Base-by-base conservation (phyloP, 2,888 invertebrate genomes). In the Drosophila parthenogenetica region DNA sequence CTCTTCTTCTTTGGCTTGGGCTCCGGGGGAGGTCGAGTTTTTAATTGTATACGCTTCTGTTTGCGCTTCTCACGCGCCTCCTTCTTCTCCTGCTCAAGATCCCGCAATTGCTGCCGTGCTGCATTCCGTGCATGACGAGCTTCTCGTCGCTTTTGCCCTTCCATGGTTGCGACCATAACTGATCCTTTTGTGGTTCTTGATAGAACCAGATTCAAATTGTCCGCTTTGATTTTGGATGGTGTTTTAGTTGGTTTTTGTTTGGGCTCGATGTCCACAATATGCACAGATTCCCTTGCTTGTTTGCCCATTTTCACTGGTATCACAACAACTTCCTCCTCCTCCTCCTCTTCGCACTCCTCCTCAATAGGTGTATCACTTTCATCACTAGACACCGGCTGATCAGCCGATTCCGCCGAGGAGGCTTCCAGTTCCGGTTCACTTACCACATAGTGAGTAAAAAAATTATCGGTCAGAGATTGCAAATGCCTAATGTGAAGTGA, bases 401-500 rank as follows among this genome's bases (percentile, higher is more conserved):
- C 13, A 0, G 53, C 54, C 0, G 77, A 68, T n/a, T 75, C 75
- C 0, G 70, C 79, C 0, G 79, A 78, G 1, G 69, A 69, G 0
- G 71, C 58, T 10, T 82, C 77, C 4, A 83, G 61, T 2, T 82
- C 81, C 0, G 73, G 46, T 4, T 80, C 82, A 42, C 69, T 73
- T 0, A 71, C 57, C 16, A 72, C 48, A 3, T 69, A 64, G 10
- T 76, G 81, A 1, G 25, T 37, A 40, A 91, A 90, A 5, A 79
- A 63, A 1, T 54, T 19, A 0, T 89, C 86, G 0, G 73, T 46
- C 13, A 85, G 68, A 0, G 90, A 80, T 46, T 90, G 89, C 57
- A 91, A 60, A 54, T 87, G 88, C 0, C 62, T 69, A 13, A 91
- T 90, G 35, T 87, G 85, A 67, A 91, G 63, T 8, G 77, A 69